Conservation (phyloP, 2,888 invertebrate species). For the Ectemnius lituratus region DNA sequence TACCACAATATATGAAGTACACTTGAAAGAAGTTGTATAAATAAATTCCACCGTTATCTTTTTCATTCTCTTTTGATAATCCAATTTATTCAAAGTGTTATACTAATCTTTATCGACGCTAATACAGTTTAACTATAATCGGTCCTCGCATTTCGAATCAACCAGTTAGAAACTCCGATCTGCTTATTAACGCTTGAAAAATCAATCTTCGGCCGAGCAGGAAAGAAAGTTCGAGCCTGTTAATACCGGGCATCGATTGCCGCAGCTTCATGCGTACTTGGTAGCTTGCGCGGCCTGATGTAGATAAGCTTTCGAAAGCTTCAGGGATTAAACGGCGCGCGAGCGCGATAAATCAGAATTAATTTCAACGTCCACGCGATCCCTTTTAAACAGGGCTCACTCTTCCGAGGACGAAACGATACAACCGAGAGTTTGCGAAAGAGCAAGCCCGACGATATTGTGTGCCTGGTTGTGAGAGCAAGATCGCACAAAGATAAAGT, state of each 20-base stretch:
- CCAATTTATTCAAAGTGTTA: too few relatives aligned
- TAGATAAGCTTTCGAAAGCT: conserved; percentile 44
- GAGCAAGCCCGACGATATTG: conserved; percentile 31
- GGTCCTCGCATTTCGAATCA: too few relatives aligned
- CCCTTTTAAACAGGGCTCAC: conserved; percentile 59
- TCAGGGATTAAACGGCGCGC: conserved; percentile 49
- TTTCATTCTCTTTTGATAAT: too few relatives aligned
- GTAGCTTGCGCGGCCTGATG: conserved; percentile 19
- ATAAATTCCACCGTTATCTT: too few relatives aligned
- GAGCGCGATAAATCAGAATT: conserved; percentile 69
- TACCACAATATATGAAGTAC: too few relatives aligned
- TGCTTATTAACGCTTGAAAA: background rate
- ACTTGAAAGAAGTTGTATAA: too few relatives aligned
- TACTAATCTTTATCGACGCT: too few relatives aligned
- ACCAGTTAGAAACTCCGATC: background rate
- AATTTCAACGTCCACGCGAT: conserved; percentile 64
- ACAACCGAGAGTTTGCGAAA: conserved; percentile 41
- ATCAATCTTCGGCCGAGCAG: conserved; percentile 4
- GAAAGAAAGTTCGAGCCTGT: background rate
- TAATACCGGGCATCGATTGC: conserved; percentile 31
- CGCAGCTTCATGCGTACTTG: conserved; percentile 6
- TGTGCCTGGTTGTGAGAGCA: background rate
- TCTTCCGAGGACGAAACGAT: conserved; percentile 49
- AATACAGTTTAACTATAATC: too few relatives aligned
- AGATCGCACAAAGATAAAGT: background rate